phyloP scores from a whole-genome alignment of 2,888 invertebrate genomes.

The Bugula neritina region DNA sequence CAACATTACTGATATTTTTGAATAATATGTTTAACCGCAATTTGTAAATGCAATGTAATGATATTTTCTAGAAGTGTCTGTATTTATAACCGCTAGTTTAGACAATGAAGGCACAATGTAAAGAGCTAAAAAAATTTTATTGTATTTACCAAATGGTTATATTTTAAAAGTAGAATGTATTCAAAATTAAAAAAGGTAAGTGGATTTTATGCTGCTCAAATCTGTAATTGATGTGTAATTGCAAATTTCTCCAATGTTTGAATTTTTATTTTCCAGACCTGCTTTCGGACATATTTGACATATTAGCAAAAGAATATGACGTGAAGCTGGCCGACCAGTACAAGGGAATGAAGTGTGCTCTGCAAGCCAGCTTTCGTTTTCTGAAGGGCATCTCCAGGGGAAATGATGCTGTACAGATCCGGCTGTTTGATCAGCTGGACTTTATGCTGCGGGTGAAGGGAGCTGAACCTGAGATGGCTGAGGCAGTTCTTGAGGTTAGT shows the following conservation, averaged over 20 bases:
- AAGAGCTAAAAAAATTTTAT: too few relatives aligned
- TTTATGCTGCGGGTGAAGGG: constrained; percentile 44
- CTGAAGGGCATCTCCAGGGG: constrained; percentile 41
- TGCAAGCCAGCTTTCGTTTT: constrained; percentile 43
- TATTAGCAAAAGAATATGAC: constrained; percentile 47
- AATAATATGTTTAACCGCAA: too few relatives aligned
- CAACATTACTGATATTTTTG: too few relatives aligned
- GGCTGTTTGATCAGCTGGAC: constrained; percentile 48
- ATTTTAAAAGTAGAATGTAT: too few relatives aligned
- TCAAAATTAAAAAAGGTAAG: too few relatives aligned
- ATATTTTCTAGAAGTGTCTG: too few relatives aligned
- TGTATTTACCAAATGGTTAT: too few relatives aligned
- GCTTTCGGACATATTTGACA: constrained; percentile 45
- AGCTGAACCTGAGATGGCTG: constrained; percentile 43
- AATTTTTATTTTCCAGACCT: constrained; percentile 37
- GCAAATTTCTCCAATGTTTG: too few relatives aligned
- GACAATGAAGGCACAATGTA: too few relatives aligned
- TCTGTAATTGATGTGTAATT: neutral
- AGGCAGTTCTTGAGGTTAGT: constrained; percentile 46
- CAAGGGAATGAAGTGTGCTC: constrained; percentile 40
- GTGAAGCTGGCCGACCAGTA: constrained; percentile 48
- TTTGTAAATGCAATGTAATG: too few relatives aligned
- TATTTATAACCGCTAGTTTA: too few relatives aligned
- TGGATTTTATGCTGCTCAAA: neutral
- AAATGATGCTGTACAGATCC: constrained; percentile 44